Evolutionary conservation across 2,797 vertebrate species (phyloP).

Genomic region (Chelonia mydas): DNA sequence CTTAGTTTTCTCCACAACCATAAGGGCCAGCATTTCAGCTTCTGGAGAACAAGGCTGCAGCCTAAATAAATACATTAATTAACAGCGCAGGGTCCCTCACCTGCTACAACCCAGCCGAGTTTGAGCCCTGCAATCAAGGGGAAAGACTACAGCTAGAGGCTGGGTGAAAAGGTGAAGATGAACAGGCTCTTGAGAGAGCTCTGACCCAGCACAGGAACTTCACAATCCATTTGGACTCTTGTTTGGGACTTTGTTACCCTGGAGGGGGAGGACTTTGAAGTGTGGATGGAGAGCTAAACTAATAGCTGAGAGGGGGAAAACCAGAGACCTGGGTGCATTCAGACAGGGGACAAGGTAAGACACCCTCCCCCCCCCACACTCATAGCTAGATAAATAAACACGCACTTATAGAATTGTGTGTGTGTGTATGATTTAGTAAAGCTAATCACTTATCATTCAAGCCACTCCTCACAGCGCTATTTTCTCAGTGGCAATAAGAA

Average conservation of each 20-base stretch:
- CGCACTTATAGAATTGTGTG: background rate
- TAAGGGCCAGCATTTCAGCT: background rate
- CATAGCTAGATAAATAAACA: background rate
- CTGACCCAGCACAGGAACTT: background rate
- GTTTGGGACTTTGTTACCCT: background rate
- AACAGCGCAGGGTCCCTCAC: background rate
- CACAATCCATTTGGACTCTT: background rate
- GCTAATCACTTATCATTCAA: slow-evolving; percentile 10
- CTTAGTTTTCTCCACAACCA: background rate
- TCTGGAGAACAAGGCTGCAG: background rate
- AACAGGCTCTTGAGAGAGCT: fast-evolving
- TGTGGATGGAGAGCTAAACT: background rate
- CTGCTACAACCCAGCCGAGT: background rate
- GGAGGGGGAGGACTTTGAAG: background rate
- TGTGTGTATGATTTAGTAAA: slow-evolving; percentile 5
- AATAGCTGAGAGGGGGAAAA: background rate
- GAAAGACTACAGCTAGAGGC: background rate
- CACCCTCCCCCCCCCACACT: background rate
- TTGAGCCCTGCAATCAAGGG: background rate
- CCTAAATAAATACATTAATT: background rate
- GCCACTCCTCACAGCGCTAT: slow-evolving; percentile 9
- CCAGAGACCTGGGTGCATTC: background rate
- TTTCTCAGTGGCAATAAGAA: slow-evolving; percentile 48
- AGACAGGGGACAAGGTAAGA: background rate
- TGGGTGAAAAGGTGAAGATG: background rate